These are phyloP conservation scores for Agapornis roseicollis DNA, from an alignment of 2,113 vertebrate genomes.

Conservation along the genomic window DNA sequence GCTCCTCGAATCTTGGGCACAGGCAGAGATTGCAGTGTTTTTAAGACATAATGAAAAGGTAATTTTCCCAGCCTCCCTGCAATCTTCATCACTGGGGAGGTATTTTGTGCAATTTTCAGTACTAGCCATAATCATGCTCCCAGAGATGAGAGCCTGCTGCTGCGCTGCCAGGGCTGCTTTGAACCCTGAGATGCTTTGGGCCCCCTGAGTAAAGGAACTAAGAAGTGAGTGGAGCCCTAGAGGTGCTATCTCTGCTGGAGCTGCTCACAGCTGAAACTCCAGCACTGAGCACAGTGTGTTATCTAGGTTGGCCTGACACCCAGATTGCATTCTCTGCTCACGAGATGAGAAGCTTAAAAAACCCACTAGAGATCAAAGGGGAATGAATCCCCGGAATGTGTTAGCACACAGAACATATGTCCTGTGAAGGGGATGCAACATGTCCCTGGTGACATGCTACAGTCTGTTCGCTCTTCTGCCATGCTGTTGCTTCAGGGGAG, in stretches of 20 bases:
- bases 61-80: slow-evolving; percentile 61
- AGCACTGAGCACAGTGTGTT: fast-evolving
- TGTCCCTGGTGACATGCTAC: fast-evolving
- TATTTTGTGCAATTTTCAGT: slow-evolving; percentile 62
- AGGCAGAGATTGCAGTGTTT: slow-evolving; percentile 47
- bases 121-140: background rate
- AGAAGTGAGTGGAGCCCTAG: fast-evolving
- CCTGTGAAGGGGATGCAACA: background rate
- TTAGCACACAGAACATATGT: background rate
- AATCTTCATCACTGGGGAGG: slow-evolving; percentile 53
- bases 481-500: background rate
- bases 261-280: fast-evolving
- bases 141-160: slow-evolving; percentile 13
- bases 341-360: background rate
- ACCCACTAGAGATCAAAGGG: background rate
- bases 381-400: background rate
- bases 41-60: slow-evolving; percentile 55
- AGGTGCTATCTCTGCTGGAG: background rate
- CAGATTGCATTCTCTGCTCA: background rate
- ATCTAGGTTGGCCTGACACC: background rate
- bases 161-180: background rate
- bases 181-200: background rate
- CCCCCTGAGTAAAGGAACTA: background rate
- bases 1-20: slow-evolving; percentile 40
- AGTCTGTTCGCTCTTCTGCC: background rate